These are phyloP conservation scores for Aphelenchoides fujianensis DNA, from an alignment of 1,140 invertebrate species.

Conservation along the genomic window DNA sequence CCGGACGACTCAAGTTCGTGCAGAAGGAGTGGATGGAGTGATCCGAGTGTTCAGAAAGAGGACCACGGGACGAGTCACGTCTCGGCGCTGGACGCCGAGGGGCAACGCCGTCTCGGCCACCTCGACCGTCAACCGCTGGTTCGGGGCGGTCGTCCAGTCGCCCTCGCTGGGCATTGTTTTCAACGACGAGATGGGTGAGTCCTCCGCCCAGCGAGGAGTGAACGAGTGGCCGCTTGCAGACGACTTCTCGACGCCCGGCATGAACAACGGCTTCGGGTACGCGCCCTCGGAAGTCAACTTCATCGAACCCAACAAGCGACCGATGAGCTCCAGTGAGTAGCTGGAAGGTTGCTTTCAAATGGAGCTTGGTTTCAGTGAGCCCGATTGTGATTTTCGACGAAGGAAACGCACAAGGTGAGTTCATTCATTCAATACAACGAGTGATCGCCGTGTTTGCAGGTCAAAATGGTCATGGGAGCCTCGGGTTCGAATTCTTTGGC, in stretches of 20 bases:
- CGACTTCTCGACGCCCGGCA: conserved; percentile 45
- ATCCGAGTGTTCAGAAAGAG: conserved; percentile 26
- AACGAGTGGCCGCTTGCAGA: not conserved
- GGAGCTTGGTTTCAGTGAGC: too few species aligned
- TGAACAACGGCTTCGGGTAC: conserved; percentile 74
- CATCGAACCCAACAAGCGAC: conserved; percentile 75
- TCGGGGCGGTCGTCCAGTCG: conserved; percentile 65
- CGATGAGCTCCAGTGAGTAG: conserved; percentile 70
- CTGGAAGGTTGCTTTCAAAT: too few species aligned
- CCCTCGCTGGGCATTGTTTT: conserved; percentile 80
- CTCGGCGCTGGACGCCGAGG: conserved; percentile 77
- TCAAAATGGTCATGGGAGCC: conserved; percentile 72
- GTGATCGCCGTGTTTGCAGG: too few species aligned
- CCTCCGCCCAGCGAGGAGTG: conserved; percentile 68
- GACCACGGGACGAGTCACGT: conserved; percentile 80
- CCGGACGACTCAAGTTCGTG: conserved; percentile 44
- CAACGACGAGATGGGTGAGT: conserved; percentile 92
- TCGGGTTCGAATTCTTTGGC: too few species aligned
- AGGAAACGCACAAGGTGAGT: not conserved
- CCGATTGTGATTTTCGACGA: conserved; percentile 77
- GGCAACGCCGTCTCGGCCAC: conserved; percentile 88
- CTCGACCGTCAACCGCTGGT: conserved; percentile 85
- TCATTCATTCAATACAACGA: conserved; percentile 61
- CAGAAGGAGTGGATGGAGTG: not conserved
- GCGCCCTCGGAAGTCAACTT: conserved; percentile 74